Evolutionary conservation across 2,888 invertebrate species (phyloP), one percentile per base, ranked within the genome.

Genomic region (Elmis aenea): DNA sequence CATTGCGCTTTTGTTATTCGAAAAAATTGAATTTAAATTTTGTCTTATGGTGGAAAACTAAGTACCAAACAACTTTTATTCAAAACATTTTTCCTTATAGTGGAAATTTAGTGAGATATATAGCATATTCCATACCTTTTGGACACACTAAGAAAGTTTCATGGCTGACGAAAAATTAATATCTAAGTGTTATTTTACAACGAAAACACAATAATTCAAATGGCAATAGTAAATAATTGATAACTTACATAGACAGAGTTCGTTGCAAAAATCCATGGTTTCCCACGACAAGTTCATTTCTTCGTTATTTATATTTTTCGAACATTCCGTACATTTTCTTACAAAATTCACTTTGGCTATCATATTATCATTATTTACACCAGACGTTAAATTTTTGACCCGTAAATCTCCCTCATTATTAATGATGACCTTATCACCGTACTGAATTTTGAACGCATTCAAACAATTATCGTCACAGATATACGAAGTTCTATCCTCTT

Each of bases 251-350:
- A 92, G 70, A 58, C 94, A 94, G 31, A 80, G 74, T 64, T 92
- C 91, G 46, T 87, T 85, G 60, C 94, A 94, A 62, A 89, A 94
- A 62, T 93, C 91, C 84, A 92, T 86, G 0, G 91, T 89, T 67
- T 93, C 91, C 94, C 93, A 94, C 0, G 83, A 79, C 0, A 88
- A 68, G 56, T 81, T 77, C 42, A 77, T 77, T 16, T 83, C 83
- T 28, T 77, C 77, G 0, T 68, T 54, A 2, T 65, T 56, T 0
- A 77, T 66, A 20, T 71, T 58, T 42, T 57, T 55, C 2, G 59
- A 55, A 58, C 85, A 85, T 37, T 77, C 73, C 3, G 54, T 51
- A 46, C 67, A 65, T 36, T 57, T 59, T 39, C 66, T 50, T 10
- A 52, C 48, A 45, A 55, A 60, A n/a, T 57, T 40, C 13, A 54